Evolutionary conservation across 2,888 invertebrate species (phyloP).

Genomic region (Torymus texanus): DNA sequence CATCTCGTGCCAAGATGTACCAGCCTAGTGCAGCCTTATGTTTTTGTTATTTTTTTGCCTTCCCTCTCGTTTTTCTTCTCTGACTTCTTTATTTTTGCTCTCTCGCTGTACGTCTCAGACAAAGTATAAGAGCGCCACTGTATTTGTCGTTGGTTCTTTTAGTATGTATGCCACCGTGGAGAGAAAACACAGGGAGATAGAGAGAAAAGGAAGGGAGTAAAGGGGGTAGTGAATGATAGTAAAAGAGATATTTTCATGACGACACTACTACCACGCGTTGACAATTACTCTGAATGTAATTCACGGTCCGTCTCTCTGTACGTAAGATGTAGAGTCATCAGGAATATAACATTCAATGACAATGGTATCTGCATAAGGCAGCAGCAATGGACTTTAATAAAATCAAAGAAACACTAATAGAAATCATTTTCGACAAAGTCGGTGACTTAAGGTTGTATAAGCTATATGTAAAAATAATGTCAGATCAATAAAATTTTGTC

Average conservation of each 20-base stretch:
- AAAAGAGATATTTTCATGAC: conserved; percentile 31
- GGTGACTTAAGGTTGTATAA: too few species aligned
- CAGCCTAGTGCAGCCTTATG: not conserved
- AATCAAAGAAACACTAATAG: too few species aligned
- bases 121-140: not conserved
- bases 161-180: not conserved
- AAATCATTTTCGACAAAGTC: too few species aligned
- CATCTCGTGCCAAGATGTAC: not conserved
- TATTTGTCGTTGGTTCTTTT: conserved; percentile 19
- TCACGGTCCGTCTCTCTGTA: not conserved
- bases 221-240: not conserved
- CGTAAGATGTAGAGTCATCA: too few species aligned
- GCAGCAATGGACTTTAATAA: too few species aligned
- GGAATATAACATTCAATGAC: too few species aligned
- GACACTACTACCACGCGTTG: conserved; percentile 5
- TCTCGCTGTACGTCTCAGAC: not conserved
- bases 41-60: conserved; percentile 22
- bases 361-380: too few species aligned
- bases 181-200: not conserved
- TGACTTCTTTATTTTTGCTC: not conserved
- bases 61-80: not conserved
- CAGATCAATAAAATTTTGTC: too few species aligned
- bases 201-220: not conserved
- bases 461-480: too few species aligned
- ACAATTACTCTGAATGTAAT: conserved; percentile 32